Conservation (phyloP, 2,113 vertebrate species). For the Corythoichthys intestinalis region DNA sequence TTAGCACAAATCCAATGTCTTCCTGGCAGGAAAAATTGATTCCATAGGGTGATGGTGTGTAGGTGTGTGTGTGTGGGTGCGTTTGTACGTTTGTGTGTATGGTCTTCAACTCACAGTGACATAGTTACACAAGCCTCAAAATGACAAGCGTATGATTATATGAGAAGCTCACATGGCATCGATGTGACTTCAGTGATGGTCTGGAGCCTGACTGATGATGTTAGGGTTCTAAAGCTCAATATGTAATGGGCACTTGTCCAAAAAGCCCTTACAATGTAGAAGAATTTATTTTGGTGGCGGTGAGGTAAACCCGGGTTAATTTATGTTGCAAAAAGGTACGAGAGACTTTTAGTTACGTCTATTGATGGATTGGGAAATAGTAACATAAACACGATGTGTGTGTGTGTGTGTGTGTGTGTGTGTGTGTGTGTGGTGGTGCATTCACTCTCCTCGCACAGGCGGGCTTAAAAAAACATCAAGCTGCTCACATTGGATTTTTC, state of each 20-base stretch:
- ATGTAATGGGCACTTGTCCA: background rate
- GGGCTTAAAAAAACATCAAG: slow-evolving; percentile 39
- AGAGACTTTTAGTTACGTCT: background rate
- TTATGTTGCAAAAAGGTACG: background rate
- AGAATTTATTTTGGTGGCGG: background rate
- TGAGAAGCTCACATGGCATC: slow-evolving; percentile 10
- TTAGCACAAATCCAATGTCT: slow-evolving; percentile 37
- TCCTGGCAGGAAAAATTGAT: slow-evolving; percentile 46
- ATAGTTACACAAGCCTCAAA: slow-evolving; percentile 20
- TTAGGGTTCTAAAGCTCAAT: background rate
- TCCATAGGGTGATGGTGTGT: slow-evolving; percentile 22
- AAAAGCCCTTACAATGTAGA: background rate
- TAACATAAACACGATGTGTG: too few species aligned
- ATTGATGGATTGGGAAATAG: background rate
- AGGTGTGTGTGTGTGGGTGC: slow-evolving; percentile 16
- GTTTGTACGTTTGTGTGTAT: background rate
- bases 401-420: background rate
- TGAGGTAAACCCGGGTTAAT: background rate
- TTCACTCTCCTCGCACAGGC: slow-evolving; percentile 1
- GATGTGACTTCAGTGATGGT: slow-evolving; percentile 7
- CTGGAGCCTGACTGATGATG: background rate
- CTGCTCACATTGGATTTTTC: slow-evolving; percentile 38
- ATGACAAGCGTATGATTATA: slow-evolving; percentile 18
- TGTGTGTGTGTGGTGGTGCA: background rate
- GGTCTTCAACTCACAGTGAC: slow-evolving; percentile 25